Evolutionary conservation across 1,140 invertebrate species (phyloP), one percentile per base, ranked within the genome.

Genomic region (Heterodera carotae): DNA sequence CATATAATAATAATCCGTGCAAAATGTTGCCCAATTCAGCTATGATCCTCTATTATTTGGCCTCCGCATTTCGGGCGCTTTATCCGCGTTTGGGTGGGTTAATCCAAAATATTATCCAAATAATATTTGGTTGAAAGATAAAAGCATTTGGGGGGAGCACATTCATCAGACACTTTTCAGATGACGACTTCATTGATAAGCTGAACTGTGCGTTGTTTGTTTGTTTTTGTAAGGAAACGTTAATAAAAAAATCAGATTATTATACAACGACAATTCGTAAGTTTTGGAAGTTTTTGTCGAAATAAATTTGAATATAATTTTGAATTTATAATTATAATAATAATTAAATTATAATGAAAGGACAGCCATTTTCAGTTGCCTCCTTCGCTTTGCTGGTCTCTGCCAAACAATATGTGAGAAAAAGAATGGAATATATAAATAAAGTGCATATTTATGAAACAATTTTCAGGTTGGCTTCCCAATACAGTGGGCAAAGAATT

Each of bases 161-260:
- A 22, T n/a, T 27, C 18, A 5, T 25, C 39, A 4, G 22, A 1
- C 25, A 10, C 22, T 10, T 12, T 74, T 62, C 5, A 56, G 85
- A 87, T 62, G 85, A 87, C 81, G 85, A 87, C 80, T 87, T 87
- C 75, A 86, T 87, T 10, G 85, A 87, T 76, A 87, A 87, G 79
- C 80, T 87, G 60, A 87, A 88, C 76, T 87, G 62, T 66, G 25
- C n/a, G 62, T 33, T 6, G 8, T 62, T 8, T 62, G 4, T 62
- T 18, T 62, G 0, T 10, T 22, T 25, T 31, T 66, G 27, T 34
- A 66, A 66, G 12, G 2, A 18, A 66, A 29, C 8, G 1, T 62
- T 12, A 53, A 15, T 22, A 22, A 56, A 15, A 18, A 18, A 56
- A 15, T 31, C 6, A 66, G 62, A 87, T 72, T 87, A 88, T 64